Percentiles rank a stretch among this genome's conserved stretches.
Evolutionary conservation across 2,888 invertebrate species (phyloP).

Genomic region (Acronicta alni): DNA sequence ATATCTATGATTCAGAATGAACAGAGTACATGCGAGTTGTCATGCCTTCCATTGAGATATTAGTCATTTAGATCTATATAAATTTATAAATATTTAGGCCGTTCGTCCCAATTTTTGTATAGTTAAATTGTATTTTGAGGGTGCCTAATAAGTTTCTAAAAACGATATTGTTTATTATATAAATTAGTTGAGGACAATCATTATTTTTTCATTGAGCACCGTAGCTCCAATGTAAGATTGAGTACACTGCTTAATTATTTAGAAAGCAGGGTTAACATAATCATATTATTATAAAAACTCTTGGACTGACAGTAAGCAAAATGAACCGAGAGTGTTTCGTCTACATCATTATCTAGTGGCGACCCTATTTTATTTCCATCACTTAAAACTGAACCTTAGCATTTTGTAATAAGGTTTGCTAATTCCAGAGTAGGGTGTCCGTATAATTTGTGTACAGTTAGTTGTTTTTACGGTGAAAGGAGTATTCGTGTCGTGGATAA

Average conservation of each 20-base stretch:
- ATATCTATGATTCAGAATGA: no score
- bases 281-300: conserved; percentile 14
- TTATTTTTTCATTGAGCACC: no score
- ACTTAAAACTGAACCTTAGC: conserved; percentile 25
- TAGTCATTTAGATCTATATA: no score
- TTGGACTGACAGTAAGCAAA: conserved; percentile 57
- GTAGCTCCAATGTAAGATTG: no score
- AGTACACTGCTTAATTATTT: not conserved
- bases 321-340: conserved; percentile 66
- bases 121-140: no score
- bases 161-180: no score
- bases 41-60: no score
- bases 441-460: conserved; percentile 66
- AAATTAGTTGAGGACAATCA: no score
- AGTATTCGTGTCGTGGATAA: conserved; percentile 63
- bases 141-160: no score
- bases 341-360: conserved; percentile 75
- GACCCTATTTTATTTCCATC: conserved; percentile 56
- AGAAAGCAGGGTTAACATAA: conserved; percentile 4
- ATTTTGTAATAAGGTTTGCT: not conserved
- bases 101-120: no score
- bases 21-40: no score
- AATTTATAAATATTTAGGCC: no score
- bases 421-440: conserved; percentile 6
- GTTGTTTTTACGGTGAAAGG: conserved; percentile 72